Conservation (phyloP, 2,113 vertebrate species). For the Oncorhynchus nerka region DNA sequence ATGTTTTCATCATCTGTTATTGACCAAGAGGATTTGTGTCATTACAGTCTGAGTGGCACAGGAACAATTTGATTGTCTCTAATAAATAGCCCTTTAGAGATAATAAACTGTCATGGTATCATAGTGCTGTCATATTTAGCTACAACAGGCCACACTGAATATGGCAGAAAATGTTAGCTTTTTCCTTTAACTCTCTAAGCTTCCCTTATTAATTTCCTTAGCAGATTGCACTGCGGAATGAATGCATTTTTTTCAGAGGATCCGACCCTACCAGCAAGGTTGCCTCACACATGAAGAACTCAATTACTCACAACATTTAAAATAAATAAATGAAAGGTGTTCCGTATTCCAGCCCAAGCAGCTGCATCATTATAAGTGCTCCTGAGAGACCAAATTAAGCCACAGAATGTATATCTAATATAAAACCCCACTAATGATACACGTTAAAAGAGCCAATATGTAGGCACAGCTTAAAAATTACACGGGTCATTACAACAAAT, state of each 20-base stretch:
- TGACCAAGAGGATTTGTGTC: slow-evolving; percentile 3
- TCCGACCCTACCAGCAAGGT: slow-evolving; percentile 36
- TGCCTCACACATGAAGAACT: slow-evolving; percentile 65
- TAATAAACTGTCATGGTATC: slow-evolving; percentile 32
- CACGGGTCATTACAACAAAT: slow-evolving; percentile 74
- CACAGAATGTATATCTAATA: slow-evolving; percentile 76
- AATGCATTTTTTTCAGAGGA: slow-evolving; percentile 52
- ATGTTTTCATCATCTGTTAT: slow-evolving; percentile 47
- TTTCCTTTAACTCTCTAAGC: slow-evolving; percentile 16
- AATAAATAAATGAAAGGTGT: slow-evolving; percentile 76
- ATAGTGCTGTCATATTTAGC: neutral
- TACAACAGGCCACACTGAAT: slow-evolving; percentile 8
- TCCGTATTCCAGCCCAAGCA: slow-evolving; percentile 58
- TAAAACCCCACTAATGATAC: slow-evolving; percentile 74
- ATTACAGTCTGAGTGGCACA: neutral
- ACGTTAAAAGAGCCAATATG: slow-evolving; percentile 68
- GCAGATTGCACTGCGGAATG: slow-evolving; percentile 51
- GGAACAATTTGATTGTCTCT: slow-evolving; percentile 21
- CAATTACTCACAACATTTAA: slow-evolving; percentile 74
- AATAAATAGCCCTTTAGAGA: slow-evolving; percentile 52
- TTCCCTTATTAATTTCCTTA: slow-evolving; percentile 46
- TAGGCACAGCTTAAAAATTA: slow-evolving; percentile 75
- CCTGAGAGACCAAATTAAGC: slow-evolving; percentile 76
- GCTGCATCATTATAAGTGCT: slow-evolving; percentile 72
- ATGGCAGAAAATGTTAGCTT: neutral